phyloP scores from a whole-genome alignment of 2,888 invertebrate genomes.

The Hartigia nigra region DNA sequence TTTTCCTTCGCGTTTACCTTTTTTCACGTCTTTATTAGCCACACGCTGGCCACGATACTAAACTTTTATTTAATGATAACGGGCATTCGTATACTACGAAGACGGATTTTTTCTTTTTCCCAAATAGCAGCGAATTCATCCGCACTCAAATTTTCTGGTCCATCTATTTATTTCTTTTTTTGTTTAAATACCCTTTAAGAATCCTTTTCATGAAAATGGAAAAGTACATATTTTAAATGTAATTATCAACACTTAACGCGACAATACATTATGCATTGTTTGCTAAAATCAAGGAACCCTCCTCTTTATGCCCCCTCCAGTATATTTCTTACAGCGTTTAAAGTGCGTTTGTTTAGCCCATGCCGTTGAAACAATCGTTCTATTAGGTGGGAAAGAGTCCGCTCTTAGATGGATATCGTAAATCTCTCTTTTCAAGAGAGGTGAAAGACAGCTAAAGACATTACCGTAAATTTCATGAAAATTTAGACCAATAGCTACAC shows the following conservation, averaged over 20 bases:
- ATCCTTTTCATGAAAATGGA: not conserved
- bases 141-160: not conserved
- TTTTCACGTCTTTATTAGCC: not conserved
- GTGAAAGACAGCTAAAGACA: not conserved
- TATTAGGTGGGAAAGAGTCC: slow-evolving; percentile 21
- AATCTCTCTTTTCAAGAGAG: not conserved
- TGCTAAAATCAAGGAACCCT: slow-evolving; percentile 14
- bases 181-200: not conserved
- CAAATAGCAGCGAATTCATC: not conserved
- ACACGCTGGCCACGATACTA: not conserved
- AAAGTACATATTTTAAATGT: slow-evolving; percentile 32
- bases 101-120: not conserved
- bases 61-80: not conserved
- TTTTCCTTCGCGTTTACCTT: not conserved
- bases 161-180: not conserved
- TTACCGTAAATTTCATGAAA: not conserved
- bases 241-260: slow-evolving; percentile 20
- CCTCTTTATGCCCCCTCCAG: slow-evolving; percentile 31
- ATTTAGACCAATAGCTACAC: too few species aligned
- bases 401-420: not conserved
- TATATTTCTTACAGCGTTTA: slow-evolving; percentile 23
- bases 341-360: slow-evolving; percentile 35
- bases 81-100: not conserved
- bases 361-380: slow-evolving; percentile 32
- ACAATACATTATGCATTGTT: slow-evolving; percentile 35